Conservation (phyloP, 1,140 invertebrate genomes). For the Aporrectodea caliginosa region DNA sequence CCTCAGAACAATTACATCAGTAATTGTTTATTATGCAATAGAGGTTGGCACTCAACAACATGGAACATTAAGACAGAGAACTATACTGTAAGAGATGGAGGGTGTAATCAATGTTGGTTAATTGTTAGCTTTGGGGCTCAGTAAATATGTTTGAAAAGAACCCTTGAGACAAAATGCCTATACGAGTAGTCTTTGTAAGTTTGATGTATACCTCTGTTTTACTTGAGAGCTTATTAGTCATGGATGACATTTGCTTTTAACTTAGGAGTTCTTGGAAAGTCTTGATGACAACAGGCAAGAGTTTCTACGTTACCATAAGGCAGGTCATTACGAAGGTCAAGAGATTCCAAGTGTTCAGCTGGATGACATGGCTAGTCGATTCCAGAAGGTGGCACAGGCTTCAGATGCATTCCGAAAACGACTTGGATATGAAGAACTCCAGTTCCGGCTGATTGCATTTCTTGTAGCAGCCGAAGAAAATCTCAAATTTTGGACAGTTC, state of each 20-base stretch:
- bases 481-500: constrained; percentile 79
- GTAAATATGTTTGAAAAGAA: too few species aligned
- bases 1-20: too few species aligned
- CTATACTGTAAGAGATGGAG: too few species aligned
- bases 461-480: constrained; percentile 83
- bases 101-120: too few species aligned
- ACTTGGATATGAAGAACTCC: constrained; percentile 47
- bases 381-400: constrained; percentile 57
- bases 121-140: too few species aligned
- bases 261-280: constrained; percentile 75
- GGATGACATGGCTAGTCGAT: constrained; percentile 70
- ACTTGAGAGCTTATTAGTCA: not conserved
- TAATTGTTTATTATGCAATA: too few species aligned
- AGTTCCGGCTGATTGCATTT: constrained; percentile 65
- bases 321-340: constrained; percentile 47
- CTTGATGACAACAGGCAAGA: constrained; percentile 70
- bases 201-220: too few species aligned
- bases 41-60: too few species aligned
- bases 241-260: constrained; percentile 35
- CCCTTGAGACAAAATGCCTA: too few species aligned
- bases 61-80: too few species aligned
- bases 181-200: too few species aligned
- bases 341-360: constrained; percentile 71
- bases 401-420: constrained; percentile 32
- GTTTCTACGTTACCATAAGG: constrained; percentile 61